These are phyloP conservation scores for Myopa tessellatipennis DNA, from an alignment of 2,888 invertebrate species.

Conservation along the genomic window DNA sequence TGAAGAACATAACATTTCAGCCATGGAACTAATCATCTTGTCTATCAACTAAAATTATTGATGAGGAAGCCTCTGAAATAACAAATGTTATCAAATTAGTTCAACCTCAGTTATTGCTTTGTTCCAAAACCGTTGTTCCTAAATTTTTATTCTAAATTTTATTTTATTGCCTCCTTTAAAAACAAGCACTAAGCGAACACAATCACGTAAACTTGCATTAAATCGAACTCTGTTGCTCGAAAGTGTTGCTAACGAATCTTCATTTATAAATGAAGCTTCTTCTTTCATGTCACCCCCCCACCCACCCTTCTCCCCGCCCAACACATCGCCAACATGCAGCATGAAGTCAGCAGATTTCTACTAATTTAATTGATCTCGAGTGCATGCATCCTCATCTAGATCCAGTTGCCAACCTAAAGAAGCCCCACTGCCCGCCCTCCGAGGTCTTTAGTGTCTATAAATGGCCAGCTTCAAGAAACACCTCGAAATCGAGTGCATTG, in stretches of 20 bases:
- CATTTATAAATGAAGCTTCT: not conserved
- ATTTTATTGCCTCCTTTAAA: too few species aligned
- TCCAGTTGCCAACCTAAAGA: not conserved
- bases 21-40: too few species aligned
- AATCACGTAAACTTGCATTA: not conserved
- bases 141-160: too few species aligned
- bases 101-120: too few species aligned
- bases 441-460: not conserved
- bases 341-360: constrained; percentile 26
- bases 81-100: too few species aligned
- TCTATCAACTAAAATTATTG: too few species aligned
- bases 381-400: not conserved
- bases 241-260: constrained; percentile 7
- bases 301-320: not conserved
- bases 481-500: not conserved
- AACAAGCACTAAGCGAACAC: not conserved
- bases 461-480: not conserved
- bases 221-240: not conserved
- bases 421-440: not conserved
- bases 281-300: too few species aligned
- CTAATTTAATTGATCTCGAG: constrained; percentile 26
- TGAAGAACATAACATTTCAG: too few species aligned
- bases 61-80: too few species aligned
- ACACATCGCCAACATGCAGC: not conserved
- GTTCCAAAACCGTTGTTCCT: too few species aligned